phyloP scores from a whole-genome alignment of 2,797 vertebrate genomes.

The Forpus xanthops region DNA sequence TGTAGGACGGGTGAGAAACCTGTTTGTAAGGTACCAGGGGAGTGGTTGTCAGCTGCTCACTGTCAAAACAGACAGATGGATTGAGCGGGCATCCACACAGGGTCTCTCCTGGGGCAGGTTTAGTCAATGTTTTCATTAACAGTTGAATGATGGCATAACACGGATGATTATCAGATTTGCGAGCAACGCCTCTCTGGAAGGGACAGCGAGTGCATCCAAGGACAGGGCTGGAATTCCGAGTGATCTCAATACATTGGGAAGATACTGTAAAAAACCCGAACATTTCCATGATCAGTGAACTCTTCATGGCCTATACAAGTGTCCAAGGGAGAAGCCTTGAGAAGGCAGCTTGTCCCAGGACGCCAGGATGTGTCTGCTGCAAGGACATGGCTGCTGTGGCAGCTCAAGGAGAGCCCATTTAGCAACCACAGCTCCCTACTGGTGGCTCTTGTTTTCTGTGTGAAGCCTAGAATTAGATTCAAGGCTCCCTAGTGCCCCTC shows the following conservation, averaged over 20 bases:
- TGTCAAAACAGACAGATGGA: neutral
- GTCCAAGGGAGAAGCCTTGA: neutral
- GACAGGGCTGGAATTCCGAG: neutral
- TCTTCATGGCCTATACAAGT: neutral
- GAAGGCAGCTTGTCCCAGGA: neutral
- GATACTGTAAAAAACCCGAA: neutral
- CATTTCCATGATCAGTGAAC: neutral
- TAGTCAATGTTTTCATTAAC: conserved; percentile 6
- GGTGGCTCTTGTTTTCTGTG: neutral
- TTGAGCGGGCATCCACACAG: neutral
- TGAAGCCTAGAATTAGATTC: neutral
- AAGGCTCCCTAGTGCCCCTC: neutral
- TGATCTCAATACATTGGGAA: neutral
- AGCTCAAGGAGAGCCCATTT: neutral
- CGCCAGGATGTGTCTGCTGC: neutral
- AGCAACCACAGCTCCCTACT: neutral
- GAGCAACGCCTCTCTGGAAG: neutral
- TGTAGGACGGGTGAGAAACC: neutral
- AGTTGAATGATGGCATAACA: neutral
- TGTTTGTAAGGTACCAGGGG: neutral
- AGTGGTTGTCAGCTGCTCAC: neutral
- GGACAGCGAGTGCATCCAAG: neutral
- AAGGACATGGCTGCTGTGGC: neutral
- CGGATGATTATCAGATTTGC: neutral
- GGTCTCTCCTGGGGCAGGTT: neutral